phyloP scores from a whole-genome alignment of 2,797 vertebrate genomes.

The Botia almorhae region DNA sequence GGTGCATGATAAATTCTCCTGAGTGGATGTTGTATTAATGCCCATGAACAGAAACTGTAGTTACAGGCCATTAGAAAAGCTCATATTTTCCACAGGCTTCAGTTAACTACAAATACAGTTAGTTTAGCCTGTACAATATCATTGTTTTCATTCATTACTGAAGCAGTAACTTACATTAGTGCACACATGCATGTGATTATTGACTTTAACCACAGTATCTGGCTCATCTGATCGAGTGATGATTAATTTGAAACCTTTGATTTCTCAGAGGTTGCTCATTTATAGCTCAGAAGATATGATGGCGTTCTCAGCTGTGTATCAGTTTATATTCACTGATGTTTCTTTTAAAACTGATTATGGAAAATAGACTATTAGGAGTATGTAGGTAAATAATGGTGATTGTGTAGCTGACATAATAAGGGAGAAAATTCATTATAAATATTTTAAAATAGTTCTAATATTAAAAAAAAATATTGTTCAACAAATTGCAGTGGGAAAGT shows the following conservation, averaged over 20 bases:
- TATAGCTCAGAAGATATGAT: neutral
- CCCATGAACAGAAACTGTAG: neutral
- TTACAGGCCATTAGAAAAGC: neutral
- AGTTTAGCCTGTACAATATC: neutral
- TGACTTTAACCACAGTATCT: neutral
- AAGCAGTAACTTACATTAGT: neutral
- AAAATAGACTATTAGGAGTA: no score
- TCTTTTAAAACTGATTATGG: no score
- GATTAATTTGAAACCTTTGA: no score
- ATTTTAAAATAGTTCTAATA: no score
- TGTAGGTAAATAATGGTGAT: no score
- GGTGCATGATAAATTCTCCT: neutral
- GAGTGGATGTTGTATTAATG: neutral
- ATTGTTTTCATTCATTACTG: neutral
- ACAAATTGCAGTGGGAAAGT: no score
- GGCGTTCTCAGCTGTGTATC: neutral
- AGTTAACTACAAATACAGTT: neutral
- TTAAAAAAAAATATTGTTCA: no score
- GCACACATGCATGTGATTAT: neutral
- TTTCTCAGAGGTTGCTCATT: neutral
- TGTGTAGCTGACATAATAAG: no score
- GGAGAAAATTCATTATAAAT: no score
- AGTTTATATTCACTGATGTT: no score
- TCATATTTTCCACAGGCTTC: neutral
- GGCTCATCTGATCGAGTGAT: no score